phyloP scores from a whole-genome alignment of 1,140 invertebrate species.

The Wiebesia pumilae region DNA sequence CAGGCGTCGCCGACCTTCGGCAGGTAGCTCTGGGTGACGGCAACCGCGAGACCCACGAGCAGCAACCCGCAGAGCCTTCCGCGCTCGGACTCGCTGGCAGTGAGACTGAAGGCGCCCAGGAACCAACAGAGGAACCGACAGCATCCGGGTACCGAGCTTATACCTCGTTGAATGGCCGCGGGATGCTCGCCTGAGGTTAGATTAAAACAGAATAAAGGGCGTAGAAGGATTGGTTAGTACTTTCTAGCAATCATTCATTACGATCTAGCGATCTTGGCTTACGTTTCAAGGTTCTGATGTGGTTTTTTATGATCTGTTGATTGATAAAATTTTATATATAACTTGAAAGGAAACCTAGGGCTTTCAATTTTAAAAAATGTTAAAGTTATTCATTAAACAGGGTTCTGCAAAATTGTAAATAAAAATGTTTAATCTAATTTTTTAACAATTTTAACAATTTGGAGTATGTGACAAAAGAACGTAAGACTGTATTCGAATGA shows the following conservation, averaged over 20 bases:
- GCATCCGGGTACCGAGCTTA: slow-evolving; percentile 71
- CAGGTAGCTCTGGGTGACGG: slow-evolving; percentile 67
- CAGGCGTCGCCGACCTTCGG: slow-evolving; percentile 60
- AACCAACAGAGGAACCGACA: slow-evolving; percentile 73
- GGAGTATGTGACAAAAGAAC: background rate
- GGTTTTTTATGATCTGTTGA: no score
- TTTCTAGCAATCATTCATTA: no score
- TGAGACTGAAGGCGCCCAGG: slow-evolving; percentile 69
- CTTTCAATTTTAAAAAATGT: no score
- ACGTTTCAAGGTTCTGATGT: no score
- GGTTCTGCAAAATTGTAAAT: no score
- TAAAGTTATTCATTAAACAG: no score
- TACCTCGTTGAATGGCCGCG: slow-evolving; percentile 72
- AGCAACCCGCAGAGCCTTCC: slow-evolving; percentile 66
- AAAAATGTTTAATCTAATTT: background rate
- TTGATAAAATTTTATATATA: no score
- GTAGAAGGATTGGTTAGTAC: background rate
- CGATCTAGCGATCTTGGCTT: no score
- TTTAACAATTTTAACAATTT: background rate
- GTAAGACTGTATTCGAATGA: no score
- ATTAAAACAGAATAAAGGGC: background rate
- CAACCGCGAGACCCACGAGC: slow-evolving; percentile 67
- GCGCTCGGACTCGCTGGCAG: slow-evolving; percentile 68
- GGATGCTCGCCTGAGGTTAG: slow-evolving; percentile 69
- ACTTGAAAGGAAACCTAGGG: no score